Conservation (phyloP, 2,888 invertebrate genomes). For the Subacronicta megacephala region DNA sequence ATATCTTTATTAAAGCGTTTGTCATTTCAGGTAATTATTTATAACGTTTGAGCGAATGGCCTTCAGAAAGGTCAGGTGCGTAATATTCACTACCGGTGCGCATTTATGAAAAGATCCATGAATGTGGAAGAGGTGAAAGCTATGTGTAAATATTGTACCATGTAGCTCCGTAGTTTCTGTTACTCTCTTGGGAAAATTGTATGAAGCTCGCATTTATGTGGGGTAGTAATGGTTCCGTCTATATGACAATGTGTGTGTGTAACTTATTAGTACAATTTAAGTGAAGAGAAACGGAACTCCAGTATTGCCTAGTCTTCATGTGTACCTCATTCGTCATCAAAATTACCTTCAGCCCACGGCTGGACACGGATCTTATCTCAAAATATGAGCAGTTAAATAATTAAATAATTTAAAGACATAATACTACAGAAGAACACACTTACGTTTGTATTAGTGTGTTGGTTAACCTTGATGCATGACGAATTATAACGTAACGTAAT, state of each 20-base stretch:
- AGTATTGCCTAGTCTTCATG: too few relatives aligned
- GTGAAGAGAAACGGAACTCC: too few relatives aligned
- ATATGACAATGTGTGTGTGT: neutral
- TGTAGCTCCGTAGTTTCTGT: conserved; percentile 35
- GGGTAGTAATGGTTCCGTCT: conserved; percentile 17
- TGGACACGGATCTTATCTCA: too few relatives aligned
- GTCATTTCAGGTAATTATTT: conserved; percentile 34
- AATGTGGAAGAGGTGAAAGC: conserved; percentile 39
- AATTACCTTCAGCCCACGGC: too few relatives aligned
- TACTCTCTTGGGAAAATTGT: conserved; percentile 17
- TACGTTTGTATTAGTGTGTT: too few relatives aligned
- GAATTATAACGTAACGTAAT: neutral
- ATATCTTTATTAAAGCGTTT: conserved; percentile 11
- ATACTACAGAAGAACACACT: too few relatives aligned
- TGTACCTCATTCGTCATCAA: too few relatives aligned
- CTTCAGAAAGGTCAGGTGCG: conserved; percentile 41
- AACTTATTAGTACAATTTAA: too few relatives aligned
- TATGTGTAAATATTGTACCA: conserved; percentile 44
- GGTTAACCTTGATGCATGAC: too few relatives aligned
- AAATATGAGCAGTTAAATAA: too few relatives aligned
- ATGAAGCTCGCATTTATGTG: conserved; percentile 27
- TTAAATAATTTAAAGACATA: too few relatives aligned
- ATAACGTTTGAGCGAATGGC: conserved; percentile 22
- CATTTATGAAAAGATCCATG: conserved; percentile 52
- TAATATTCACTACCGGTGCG: conserved; percentile 27